These are phyloP conservation scores for Brachionus sp. DNA, from an alignment of 1,140 invertebrate species.

Conservation along the genomic window DNA sequence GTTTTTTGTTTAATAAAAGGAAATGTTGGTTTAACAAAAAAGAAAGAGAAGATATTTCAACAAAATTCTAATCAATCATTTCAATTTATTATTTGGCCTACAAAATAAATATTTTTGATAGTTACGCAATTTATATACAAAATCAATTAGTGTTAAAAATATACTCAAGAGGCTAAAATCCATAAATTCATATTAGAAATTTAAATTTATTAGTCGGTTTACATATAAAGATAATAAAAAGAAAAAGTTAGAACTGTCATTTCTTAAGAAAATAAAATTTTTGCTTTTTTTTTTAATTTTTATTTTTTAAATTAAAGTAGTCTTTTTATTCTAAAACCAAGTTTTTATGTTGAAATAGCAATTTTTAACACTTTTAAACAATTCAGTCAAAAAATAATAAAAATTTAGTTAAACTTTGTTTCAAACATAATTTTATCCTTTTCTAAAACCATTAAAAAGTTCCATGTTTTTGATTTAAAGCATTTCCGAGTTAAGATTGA, in stretches of 20 bases:
- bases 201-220: neutral
- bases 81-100: neutral
- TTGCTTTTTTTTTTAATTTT: too few relatives aligned
- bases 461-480: too few relatives aligned
- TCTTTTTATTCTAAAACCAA: too few relatives aligned
- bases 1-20: conserved; percentile 8
- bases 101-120: neutral
- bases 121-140: neutral
- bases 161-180: neutral
- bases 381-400: too few relatives aligned
- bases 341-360: too few relatives aligned
- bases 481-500: too few relatives aligned
- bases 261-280: too few relatives aligned
- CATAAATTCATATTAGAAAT: neutral
- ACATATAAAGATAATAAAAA: neutral
- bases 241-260: neutral
- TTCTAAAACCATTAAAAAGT: too few relatives aligned
- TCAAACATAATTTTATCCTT: too few relatives aligned
- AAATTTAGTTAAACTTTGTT: too few relatives aligned
- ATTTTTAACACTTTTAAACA: too few relatives aligned
- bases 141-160: neutral
- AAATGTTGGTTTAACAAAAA: neutral
- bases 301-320: too few relatives aligned
- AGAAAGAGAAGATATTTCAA: neutral
- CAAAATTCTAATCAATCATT: neutral